Conservation (phyloP, 2,113 vertebrate genomes). For the Athene cunicularia region DNA sequence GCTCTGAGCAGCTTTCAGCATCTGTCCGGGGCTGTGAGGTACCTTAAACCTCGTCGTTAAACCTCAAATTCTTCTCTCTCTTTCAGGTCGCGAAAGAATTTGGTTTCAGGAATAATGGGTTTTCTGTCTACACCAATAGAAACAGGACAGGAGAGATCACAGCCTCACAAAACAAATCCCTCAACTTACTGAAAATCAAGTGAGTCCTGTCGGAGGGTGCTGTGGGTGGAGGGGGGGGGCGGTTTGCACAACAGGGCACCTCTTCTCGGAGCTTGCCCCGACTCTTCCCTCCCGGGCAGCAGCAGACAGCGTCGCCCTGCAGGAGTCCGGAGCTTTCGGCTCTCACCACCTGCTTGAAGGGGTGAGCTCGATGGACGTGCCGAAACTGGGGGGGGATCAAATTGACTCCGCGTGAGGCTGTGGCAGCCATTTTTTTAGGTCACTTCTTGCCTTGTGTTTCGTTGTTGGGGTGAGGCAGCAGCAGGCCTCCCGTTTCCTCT, state of each 20-base stretch:
- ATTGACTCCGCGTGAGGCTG: accelerated
- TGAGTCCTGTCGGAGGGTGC: slow-evolving; percentile 64
- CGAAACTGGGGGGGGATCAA: too few relatives aligned
- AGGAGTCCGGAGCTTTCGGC: neutral
- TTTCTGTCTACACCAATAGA: slow-evolving; percentile 93
- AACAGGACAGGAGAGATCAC: slow-evolving; percentile 94
- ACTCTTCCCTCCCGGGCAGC: neutral
- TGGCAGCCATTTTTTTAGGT: neutral
- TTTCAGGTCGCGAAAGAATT: slow-evolving; percentile 94
- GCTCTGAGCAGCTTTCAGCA: neutral
- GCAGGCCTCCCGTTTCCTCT: neutral
- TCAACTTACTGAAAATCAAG: slow-evolving; percentile 96
- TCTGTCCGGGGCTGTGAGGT: neutral
- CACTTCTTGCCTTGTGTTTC: neutral
- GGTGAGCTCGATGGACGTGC: neutral
- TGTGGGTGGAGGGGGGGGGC: neutral
- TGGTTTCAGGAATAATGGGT: slow-evolving; percentile 94
- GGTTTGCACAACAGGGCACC: neutral
- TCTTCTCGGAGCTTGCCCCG: neutral
- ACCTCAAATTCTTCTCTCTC: neutral
- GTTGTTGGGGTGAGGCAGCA: neutral
- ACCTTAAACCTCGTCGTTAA: neutral
- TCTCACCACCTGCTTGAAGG: neutral
- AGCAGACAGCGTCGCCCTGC: neutral
- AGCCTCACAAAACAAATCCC: slow-evolving; percentile 88